A percentile compares a stretch with the other conserved stretches of the same genome.
These are phyloP conservation scores for Cinara cedri DNA, from an alignment of 2,888 invertebrate species.

Conservation along the genomic window DNA sequence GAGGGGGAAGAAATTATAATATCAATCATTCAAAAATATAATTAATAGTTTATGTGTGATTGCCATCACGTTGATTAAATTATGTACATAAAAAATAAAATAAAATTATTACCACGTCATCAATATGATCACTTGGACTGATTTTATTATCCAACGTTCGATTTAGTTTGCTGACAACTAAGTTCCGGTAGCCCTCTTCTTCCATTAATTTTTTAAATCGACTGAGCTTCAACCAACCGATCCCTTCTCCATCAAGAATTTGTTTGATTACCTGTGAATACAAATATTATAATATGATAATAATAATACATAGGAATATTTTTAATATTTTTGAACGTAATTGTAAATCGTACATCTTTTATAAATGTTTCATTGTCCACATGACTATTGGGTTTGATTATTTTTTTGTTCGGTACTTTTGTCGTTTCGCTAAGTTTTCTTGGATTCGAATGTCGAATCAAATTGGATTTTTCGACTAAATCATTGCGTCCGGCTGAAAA, in stretches of 20 bases:
- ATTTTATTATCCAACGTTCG: conserved; percentile 90
- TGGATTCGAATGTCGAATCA: conserved; percentile 81
- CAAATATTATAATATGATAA: too few relatives aligned
- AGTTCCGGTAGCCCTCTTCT: conserved; percentile 96
- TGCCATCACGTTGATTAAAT: neutral
- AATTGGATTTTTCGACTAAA: conserved; percentile 84
- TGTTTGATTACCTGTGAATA: conserved; percentile 74
- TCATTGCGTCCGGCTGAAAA: conserved; percentile 69
- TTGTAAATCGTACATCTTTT: conserved; percentile 74
- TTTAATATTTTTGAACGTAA: neutral
- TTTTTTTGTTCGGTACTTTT: conserved; percentile 66
- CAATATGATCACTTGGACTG: conserved; percentile 94
- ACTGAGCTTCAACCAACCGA: conserved; percentile 95
- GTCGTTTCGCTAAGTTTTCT: conserved; percentile 73
- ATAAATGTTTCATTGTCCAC: conserved; percentile 92
- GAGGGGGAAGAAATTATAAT: neutral
- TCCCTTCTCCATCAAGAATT: conserved; percentile 89
- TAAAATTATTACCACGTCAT: conserved; percentile 83
- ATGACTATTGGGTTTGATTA: conserved; percentile 66
- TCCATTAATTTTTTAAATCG: conserved; percentile 95
- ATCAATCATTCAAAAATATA: neutral
- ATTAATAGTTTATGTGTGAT: too few relatives aligned
- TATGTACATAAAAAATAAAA: neutral
- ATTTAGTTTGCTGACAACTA: conserved; percentile 93
- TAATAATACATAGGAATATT: too few relatives aligned